Evolutionary conservation across 2,888 invertebrate genomes (phyloP), one percentile per base, ranked within the genome.

Genomic region (Tinea pellionella): DNA sequence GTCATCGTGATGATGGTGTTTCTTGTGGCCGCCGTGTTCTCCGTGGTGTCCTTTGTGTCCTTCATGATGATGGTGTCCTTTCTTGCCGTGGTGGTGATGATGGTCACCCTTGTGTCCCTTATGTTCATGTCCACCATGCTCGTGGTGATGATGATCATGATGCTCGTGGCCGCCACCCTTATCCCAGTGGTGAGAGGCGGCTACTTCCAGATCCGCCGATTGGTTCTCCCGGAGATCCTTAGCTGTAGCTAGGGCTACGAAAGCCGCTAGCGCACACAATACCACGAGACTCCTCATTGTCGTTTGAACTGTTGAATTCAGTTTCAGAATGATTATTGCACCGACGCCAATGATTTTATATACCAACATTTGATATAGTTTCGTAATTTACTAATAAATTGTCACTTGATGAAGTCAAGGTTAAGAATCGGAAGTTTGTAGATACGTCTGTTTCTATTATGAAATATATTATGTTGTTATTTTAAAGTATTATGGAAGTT

Each of bases 11-110:
- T 91, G 89, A 65, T 92, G 90, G 47, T 89, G 86, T 64, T 90
- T 89, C 72, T 91, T 91, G 74, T 90, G 89, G 1, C 91, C 91
- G 19, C 88, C 90, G 62, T 90, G 88, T 66, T 91, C 91, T 18
- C 84, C 88, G 71, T 89, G 90, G 64, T 90, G 88, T 6, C 90
- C 90, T 59, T 86, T 80, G 68, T 91, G 90, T 0, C 88, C 88
- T 61, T 89, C 91, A 66, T 92, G 92, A 71, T 93, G 91, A 69
- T 91, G 90, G 68, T 93, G 92, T 0, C 93, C 93, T 63, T 92
- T 90, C 60, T 91, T 82, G 9, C 91, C 90, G 68, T 92, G 91
- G 65, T 90, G 89, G 65, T 91, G 83, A 47, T 89, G 89, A 65
- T 93, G 92, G 63, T 90, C 88, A 1, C 90, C 89, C 67, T 92